Base-by-base conservation (phyloP, 2,113 vertebrate species). In the Tautogolabrus adspersus region DNA sequence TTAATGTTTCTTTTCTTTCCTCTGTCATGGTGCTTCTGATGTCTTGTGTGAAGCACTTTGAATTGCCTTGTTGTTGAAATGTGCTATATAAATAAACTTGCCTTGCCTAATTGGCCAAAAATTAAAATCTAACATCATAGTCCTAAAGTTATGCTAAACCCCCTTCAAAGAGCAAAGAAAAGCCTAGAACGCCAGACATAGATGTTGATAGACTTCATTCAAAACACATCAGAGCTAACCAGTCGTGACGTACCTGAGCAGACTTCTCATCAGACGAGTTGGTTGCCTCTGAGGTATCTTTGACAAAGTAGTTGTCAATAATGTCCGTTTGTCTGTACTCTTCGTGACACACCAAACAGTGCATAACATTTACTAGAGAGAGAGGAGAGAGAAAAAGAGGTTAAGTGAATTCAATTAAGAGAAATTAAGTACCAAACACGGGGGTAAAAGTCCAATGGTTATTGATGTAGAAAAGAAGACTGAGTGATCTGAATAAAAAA, bases 271-370 rank as follows among this genome's bases (percentile, higher is more conserved):
- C 95, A 0, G 96, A 96, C 59, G 96, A 95, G 91, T 92, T 97
- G 11, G 96, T 95, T 5, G 91, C 85, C 82, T 99, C 98, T 1
- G 97, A 95, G 0, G 96, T 96, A 87, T 99, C 98, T 93, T 98
- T 99, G 65, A 99, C 97, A 81, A 99, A 99, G 91, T 99, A 98
- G 92, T 99, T 99, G 92, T 99, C 97, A 81, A 99, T 96, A 71
- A 99, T 96, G 77, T 99, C 98, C 46, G 95, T 98, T 91, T 99
- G 97, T 54, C 97, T 97, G 95, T 96, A 99, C 88, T 99, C 98
- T 69, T 99, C 97, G 91, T 95, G 96, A 83, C 98, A 99, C 81
- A 99, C 94, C 0, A 95, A 91, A 77, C 98, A 99, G 8, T 97
- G 94, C 94, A 99, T 98, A 8, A 99, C 97, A 70, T 97, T 97